These are phyloP conservation scores for Trachemys scripta DNA, from an alignment of 2,113 vertebrate species.

Conservation along the genomic window DNA sequence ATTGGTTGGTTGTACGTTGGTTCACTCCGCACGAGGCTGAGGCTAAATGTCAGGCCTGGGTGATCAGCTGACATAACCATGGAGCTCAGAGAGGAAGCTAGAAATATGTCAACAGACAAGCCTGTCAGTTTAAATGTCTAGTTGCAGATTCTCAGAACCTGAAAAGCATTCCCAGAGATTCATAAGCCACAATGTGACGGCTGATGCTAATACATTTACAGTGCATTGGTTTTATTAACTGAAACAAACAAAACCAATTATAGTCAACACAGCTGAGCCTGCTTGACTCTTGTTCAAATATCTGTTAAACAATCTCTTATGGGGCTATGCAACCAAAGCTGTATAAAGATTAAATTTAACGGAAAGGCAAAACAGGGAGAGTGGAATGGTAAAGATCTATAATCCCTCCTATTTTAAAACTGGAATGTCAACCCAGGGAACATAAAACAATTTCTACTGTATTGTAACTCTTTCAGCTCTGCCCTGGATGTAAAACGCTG, in stretches of 20 bases:
- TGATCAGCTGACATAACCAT: slow-evolving; percentile 89
- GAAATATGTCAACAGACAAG: slow-evolving; percentile 30
- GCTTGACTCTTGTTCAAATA: slow-evolving; percentile 15
- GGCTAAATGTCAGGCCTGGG: slow-evolving; percentile 89
- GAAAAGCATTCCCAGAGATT: background rate
- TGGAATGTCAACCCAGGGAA: slow-evolving; percentile 18
- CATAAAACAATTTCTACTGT: background rate
- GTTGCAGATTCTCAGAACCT: background rate
- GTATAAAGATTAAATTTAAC: slow-evolving; percentile 30
- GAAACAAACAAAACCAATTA: slow-evolving; percentile 20
- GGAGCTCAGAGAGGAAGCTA: slow-evolving; percentile 84
- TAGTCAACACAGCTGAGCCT: background rate
- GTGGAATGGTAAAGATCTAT: slow-evolving; percentile 7
- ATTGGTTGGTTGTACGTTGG: slow-evolving; percentile 90
- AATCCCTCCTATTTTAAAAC: slow-evolving; percentile 29
- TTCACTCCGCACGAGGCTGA: slow-evolving; percentile 88
- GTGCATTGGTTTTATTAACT: background rate
- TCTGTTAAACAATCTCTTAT: slow-evolving; percentile 27
- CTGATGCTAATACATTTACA: background rate
- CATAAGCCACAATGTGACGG: background rate
- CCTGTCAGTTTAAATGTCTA: slow-evolving; percentile 17
- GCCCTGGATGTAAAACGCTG: background rate
- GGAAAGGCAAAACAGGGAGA: slow-evolving; percentile 26
- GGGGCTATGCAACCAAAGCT: background rate
- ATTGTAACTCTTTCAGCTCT: slow-evolving; percentile 2